These are phyloP conservation scores for Linepithema humile DNA, from an alignment of 1,140 invertebrate genomes.

Conservation along the genomic window DNA sequence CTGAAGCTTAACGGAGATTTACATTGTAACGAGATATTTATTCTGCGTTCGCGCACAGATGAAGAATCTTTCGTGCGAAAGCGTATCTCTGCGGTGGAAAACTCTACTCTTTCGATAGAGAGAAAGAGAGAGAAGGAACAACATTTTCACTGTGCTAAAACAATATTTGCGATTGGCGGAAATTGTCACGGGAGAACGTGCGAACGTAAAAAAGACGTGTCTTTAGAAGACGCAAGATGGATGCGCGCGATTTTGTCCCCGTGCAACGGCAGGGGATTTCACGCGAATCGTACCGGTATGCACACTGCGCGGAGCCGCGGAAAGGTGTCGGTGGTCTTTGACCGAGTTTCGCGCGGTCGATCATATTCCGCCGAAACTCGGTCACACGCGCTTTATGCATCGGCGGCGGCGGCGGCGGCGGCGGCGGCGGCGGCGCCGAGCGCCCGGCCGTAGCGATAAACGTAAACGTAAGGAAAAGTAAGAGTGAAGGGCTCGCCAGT, in stretches of 20 bases:
- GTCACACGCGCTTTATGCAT: slow-evolving; percentile 73
- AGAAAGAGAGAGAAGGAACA: no score
- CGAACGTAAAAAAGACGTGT: no score
- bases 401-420: slow-evolving; percentile 60
- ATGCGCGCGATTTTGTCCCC: neutral
- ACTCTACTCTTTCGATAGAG: no score
- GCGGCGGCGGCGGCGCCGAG: slow-evolving; percentile 35
- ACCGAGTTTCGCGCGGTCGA: slow-evolving; percentile 74
- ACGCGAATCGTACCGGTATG: slow-evolving; percentile 45
- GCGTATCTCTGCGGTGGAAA: no score
- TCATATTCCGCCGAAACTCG: slow-evolving; percentile 73
- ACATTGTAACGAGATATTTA: no score
- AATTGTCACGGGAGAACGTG: no score
- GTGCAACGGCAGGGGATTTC: slow-evolving; percentile 37
- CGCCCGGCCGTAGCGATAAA: slow-evolving; percentile 34
- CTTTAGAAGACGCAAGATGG: no score
- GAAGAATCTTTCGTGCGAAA: no score
- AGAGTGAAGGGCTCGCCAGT: slow-evolving; percentile 64
- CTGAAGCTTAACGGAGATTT: no score
- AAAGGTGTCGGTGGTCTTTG: slow-evolving; percentile 74
- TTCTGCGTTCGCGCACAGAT: no score
- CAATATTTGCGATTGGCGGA: neutral
- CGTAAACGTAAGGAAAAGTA: slow-evolving; percentile 64
- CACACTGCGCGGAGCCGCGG: slow-evolving; percentile 45
- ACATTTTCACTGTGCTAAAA: no score